phyloP scores from a whole-genome alignment of 2,113 vertebrate species.

The Scomber colias region DNA sequence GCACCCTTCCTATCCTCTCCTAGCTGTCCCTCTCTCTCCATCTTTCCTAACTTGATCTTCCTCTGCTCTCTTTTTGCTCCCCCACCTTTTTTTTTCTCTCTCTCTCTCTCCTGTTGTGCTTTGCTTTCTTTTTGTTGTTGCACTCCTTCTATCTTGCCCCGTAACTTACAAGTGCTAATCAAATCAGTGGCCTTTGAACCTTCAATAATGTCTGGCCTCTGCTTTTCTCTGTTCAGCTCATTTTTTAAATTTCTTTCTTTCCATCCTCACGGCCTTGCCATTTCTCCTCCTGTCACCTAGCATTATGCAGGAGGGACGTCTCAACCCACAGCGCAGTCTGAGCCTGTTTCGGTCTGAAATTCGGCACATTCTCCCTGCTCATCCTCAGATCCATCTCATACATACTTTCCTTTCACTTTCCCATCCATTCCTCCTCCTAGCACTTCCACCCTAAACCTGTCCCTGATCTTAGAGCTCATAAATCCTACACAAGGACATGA shows the following conservation, averaged over 20 bases:
- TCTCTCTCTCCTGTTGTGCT: constrained; percentile 27
- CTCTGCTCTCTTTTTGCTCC: constrained; percentile 19
- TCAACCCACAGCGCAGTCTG: constrained; percentile 49
- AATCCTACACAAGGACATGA: constrained; percentile 81
- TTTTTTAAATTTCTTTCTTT: constrained; percentile 33
- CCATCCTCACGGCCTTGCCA: constrained; percentile 40
- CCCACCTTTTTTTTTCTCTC: background rate
- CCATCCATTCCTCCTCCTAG: constrained; percentile 51
- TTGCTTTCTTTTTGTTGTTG: constrained; percentile 40
- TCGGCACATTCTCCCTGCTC: constrained; percentile 34
- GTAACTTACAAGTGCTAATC: constrained; percentile 61
- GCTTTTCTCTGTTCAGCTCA: constrained; percentile 36
- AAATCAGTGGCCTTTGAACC: constrained; percentile 68
- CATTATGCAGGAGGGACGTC: constrained; percentile 64
- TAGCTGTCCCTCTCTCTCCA: constrained; percentile 33
- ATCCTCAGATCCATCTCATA: constrained; percentile 29
- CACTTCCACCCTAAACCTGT: constrained; percentile 65
- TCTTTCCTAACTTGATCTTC: constrained; percentile 65
- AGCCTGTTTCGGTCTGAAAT: constrained; percentile 40
- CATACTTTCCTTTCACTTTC: constrained; percentile 58
- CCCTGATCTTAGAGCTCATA: constrained; percentile 80
- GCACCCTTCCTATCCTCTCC: constrained; percentile 54
- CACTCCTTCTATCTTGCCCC: constrained; percentile 4
- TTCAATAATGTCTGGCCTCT: constrained; percentile 50
- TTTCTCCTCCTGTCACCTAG: constrained; percentile 67